phyloP scores from a whole-genome alignment of 2,888 invertebrate genomes.

The Lochmaea crataegi region DNA sequence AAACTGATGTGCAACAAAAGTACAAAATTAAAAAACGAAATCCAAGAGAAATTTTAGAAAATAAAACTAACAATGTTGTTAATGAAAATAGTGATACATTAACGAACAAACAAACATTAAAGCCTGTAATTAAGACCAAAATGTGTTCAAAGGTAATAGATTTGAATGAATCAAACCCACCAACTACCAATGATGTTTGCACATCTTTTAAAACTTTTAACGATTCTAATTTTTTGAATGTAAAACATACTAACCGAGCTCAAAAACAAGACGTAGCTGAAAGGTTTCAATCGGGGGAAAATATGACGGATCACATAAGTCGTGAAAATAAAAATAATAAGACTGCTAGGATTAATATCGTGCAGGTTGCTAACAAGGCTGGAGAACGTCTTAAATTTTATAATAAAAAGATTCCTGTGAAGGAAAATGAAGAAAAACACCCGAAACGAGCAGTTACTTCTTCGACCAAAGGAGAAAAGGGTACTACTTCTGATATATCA shows the following conservation, averaged over 20 bases:
- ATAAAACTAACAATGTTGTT: neutral
- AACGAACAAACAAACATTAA: neutral
- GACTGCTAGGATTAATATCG: neutral
- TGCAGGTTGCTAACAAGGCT: neutral
- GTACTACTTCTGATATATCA: no score
- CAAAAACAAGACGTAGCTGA: no score
- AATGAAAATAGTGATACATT: neutral
- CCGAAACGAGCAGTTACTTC: neutral
- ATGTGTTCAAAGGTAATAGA: neutral
- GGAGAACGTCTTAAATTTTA: neutral
- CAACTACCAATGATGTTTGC: neutral
- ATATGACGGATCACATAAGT: neutral
- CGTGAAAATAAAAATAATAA: neutral
- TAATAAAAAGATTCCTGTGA: neutral
- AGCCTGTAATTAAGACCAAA: neutral
- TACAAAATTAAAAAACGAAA: neutral
- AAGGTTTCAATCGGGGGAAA: neutral
- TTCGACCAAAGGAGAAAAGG: neutral
- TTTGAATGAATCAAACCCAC: neutral
- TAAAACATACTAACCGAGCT: neutral
- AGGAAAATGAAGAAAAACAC: neutral
- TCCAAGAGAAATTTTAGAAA: neutral
- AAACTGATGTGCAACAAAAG: neutral
- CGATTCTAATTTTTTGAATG: neutral
- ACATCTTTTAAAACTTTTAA: neutral